Base-by-base conservation (phyloP, 2,113 vertebrate species). In the Trematomus loennbergii region DNA sequence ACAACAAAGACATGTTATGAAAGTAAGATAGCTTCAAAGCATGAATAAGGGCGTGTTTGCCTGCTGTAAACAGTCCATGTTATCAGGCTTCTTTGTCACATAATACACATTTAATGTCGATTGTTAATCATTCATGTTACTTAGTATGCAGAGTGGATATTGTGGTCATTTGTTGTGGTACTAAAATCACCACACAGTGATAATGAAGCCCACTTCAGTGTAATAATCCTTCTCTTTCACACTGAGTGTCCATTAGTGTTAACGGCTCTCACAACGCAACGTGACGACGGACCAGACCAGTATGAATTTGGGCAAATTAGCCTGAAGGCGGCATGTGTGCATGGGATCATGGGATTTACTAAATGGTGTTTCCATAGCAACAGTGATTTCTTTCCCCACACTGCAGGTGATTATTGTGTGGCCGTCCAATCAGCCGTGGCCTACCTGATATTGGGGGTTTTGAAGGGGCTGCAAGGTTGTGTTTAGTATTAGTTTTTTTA, bases 281-380 rank as follows among this genome's bases (percentile, higher is more conserved):
- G 18, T 62, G 79, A 66, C 33, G 64, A 71, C 61, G 73, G 66
- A 75, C 53, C 25, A 20, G 66, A 75, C 53, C 25, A 20, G 22
- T 78, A 43, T 77, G 70, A 82, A 40, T 84, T 87, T 84, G 33
- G 75, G 57, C 18, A 84, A 88, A 88, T 88, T 77, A 87, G 67
- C 9, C 73, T 72, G 69, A 68, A 72, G 73, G 74, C 80, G 72
- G 74, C 65, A 40, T 78, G n/a, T 54, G 74, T 1, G 3, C 62
- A 60, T 50, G 55, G 74, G 67, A 83, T 74, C 73, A 54, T 36
- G 78, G 82, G 66, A 68, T 72, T 79, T 29, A 60, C 81, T 84
- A 80, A 91, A 83, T 78, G 81, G 61, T 86, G 89, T 91, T 90
- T 85, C 88, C 88, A 91, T 89, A 68, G 89, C 77, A 92, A 92